Percentiles rank a stretch among this genome's conserved stretches.
These are phyloP conservation scores for Colostygia pectinataria DNA, from an alignment of 2,888 invertebrate genomes.

Conservation along the genomic window DNA sequence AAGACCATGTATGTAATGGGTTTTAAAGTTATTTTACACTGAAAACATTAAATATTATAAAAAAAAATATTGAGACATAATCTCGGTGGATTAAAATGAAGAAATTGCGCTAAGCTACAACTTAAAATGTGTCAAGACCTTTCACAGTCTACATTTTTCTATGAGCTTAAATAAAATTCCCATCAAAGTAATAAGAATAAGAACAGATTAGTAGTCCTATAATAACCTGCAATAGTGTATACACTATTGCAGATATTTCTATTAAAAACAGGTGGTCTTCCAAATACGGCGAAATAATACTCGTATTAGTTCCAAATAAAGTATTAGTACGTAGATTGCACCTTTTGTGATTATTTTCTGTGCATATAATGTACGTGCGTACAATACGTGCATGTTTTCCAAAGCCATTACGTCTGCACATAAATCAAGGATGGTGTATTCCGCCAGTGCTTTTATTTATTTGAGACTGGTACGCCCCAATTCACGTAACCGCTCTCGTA, in stretches of 20 bases:
- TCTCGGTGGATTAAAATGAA: conserved; percentile 6
- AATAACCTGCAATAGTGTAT: no score
- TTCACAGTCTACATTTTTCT: neutral
- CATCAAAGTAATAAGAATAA: no score
- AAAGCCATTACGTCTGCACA: neutral
- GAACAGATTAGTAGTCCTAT: no score
- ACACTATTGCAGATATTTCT: no score
- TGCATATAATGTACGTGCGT: no score
- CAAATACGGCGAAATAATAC: no score
- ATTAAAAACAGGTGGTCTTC: no score
- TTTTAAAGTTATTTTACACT: neutral
- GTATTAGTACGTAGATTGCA: no score
- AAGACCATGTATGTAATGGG: no score
- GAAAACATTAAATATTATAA: neutral
- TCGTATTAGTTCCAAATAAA: no score
- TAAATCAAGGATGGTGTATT: conserved; percentile 10
- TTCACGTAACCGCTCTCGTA: conserved; percentile 6
- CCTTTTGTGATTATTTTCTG: no score
- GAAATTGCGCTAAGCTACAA: conserved; percentile 3
- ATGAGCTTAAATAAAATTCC: conserved; percentile 2
- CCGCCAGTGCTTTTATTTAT: conserved; percentile 8
- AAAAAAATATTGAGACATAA: neutral
- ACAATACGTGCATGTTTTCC: conserved; percentile 1
- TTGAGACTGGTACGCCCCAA: conserved; percentile 8
- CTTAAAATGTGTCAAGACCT: conserved; percentile 14